Conservation (phyloP, 64 coral and sea anemone species). For the Montipora cactus region DNA sequence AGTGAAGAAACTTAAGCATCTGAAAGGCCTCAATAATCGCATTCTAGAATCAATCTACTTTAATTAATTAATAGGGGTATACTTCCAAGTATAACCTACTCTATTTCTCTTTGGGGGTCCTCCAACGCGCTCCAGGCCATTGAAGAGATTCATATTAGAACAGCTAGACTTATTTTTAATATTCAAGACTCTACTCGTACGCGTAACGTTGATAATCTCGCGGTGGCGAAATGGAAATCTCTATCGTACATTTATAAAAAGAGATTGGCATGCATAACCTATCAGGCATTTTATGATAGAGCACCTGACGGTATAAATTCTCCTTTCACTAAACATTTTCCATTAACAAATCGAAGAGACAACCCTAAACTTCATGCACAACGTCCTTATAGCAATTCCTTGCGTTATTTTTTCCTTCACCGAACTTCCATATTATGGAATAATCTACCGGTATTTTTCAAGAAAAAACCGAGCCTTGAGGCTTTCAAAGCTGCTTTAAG, state of each 20-base stretch:
- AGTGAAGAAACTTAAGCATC: neutral
- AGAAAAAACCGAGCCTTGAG: neutral
- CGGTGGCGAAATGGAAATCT: neutral
- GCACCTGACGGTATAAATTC: neutral
- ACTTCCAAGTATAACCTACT: conserved; percentile 12
- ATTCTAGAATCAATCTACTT: conserved; percentile 37
- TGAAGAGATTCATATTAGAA: neutral
- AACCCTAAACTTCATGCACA: neutral
- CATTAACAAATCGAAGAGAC: neutral
- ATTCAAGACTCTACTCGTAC: too few relatives aligned
- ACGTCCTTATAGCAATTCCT: neutral
- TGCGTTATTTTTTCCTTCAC: neutral
- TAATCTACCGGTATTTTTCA: neutral
- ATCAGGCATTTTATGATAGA: conserved; percentile 8
- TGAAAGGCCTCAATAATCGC: neutral
- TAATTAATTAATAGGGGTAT: neutral
- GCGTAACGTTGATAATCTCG: too few relatives aligned
- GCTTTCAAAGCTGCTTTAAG: neutral
- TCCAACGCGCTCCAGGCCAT: neutral
- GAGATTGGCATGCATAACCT: neutral
- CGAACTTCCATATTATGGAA: neutral
- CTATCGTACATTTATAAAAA: neutral
- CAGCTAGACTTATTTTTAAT: neutral
- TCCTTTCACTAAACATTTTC: neutral
- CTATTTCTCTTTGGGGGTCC: conserved; percentile 1